phyloP scores from a whole-genome alignment of 2,797 vertebrate species.

The Emys orbicularis region DNA sequence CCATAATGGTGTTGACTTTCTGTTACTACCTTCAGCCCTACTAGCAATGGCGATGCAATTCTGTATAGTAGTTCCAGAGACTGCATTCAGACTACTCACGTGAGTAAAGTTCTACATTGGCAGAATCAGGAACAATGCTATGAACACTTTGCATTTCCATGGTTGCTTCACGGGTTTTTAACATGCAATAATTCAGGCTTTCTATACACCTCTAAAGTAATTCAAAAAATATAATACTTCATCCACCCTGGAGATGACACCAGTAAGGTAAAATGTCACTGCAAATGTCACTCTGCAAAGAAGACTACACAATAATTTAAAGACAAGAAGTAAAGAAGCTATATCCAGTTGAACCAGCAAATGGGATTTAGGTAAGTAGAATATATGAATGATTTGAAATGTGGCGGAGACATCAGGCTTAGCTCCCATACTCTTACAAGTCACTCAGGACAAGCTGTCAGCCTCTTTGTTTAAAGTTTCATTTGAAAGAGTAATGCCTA shows the following conservation, averaged over 20 bases:
- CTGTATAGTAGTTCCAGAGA: too few relatives aligned
- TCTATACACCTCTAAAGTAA: not conserved
- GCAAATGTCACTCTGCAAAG: not conserved
- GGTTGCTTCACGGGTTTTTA: not conserved
- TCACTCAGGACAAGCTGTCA: not conserved
- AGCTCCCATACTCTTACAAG: not conserved
- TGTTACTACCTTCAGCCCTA: not conserved
- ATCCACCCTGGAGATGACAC: not conserved
- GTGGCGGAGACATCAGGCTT: not conserved
- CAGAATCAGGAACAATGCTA: not conserved
- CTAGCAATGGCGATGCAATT: too few relatives aligned
- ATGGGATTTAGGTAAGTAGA: not conserved
- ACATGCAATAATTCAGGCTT: not conserved
- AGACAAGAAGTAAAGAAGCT: not conserved
- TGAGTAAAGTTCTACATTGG: not conserved
- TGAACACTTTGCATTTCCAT: not conserved
- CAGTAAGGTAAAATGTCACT: not conserved
- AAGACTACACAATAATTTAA: not conserved
- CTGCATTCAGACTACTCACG: not conserved
- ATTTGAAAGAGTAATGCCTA: not conserved
- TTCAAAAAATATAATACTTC: not conserved
- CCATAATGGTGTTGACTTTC: not conserved
- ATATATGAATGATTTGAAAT: not conserved
- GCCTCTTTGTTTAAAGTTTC: not conserved
- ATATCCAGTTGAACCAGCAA: not conserved